Conservation (phyloP, 2,797 vertebrate genomes). For the Ciconia nigra region DNA sequence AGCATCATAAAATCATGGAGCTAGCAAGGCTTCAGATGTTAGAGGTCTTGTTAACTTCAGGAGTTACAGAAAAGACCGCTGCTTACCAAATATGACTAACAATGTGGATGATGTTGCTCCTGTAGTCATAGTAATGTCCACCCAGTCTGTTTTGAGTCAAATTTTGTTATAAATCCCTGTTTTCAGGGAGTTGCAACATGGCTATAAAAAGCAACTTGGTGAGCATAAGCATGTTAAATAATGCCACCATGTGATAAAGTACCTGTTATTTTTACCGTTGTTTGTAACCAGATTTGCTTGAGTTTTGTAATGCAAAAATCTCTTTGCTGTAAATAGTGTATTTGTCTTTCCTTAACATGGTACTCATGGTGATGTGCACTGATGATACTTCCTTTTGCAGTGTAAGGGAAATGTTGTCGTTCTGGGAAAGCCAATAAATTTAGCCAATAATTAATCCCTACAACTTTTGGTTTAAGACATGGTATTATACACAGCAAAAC, state of each 20-base stretch:
- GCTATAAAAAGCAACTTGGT: neutral
- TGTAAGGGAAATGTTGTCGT: neutral
- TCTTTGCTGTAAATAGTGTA: neutral
- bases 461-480: neutral
- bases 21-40: neutral
- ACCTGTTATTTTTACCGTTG: neutral
- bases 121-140: neutral
- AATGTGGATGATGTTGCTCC: neutral
- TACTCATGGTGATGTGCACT: neutral
- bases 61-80: neutral
- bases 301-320: neutral
- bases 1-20: constrained; percentile 19
- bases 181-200: neutral
- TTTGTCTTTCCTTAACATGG: neutral
- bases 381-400: neutral
- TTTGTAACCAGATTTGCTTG: neutral
- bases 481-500: neutral
- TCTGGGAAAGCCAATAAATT: neutral
- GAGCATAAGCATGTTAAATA: neutral
- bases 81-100: neutral
- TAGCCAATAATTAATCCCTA: neutral
- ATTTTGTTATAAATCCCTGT: neutral
- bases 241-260: neutral
- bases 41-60: constrained; percentile 16
- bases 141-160: neutral